Base-by-base conservation (phyloP, 1,140 invertebrate genomes). In the Aculops lycopersici region DNA sequence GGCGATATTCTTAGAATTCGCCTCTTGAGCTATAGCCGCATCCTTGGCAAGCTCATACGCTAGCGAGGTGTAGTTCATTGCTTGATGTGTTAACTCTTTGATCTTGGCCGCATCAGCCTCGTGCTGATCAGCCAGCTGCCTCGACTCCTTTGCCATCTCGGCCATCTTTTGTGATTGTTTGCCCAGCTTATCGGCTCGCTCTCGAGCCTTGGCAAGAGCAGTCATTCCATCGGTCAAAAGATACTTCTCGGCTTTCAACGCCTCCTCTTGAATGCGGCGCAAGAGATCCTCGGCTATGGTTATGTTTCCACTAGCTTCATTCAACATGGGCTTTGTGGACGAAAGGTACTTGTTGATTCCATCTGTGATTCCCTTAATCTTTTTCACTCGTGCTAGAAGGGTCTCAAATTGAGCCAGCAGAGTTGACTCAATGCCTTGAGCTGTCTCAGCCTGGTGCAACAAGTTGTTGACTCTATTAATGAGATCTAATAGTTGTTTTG, bases 111-210 rank as follows among this genome's bases (percentile, higher is more conserved):
- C 77, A 49, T 80, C 69, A 2, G 70, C 65, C 37, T 64, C 69
- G 43, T 71, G 66, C 58, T 68, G 61, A 46, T 83, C 72, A 1
- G 78, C 76, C 2, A 75, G 50, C 13, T 66, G 54, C 17, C 81
- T 64, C 3, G 84, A 78, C 53, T 83, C 71, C 42, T 76, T 67
- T 0, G 84, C 79, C 36, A 88, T 76, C 14, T 69, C 63, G 1
- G 80, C 80, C 74, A 92, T 88, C 48, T 77, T 70, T 17, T 74
- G 64, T 15, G 77, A 86, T 51, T 86, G 76, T 46, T 80, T 72
- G 4, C 81, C 83, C 54, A 80, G 78, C 55, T 78, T 68, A 36
- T 70, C 65, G 0, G 80, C 77, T 35, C 76, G 68, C 47, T 74
- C 69, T 51, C 69, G 65, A 0, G 83, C 83, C 48, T 73, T 71